Percentiles rank a stretch among this genome's conserved stretches.
phyloP scores from a whole-genome alignment of 2,888 invertebrate genomes.

The Pammene aurita region DNA sequence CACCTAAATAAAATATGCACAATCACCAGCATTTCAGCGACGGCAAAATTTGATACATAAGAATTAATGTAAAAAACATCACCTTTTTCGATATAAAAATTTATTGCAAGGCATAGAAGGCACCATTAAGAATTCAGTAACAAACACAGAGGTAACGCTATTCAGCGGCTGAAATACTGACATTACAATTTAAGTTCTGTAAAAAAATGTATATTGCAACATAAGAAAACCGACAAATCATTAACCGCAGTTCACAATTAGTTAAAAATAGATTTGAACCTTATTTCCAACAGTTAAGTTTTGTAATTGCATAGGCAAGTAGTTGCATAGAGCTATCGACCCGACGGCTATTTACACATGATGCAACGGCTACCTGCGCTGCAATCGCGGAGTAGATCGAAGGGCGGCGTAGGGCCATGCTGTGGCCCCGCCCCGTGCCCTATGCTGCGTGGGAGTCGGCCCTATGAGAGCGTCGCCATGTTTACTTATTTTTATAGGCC shows the following conservation, averaged over 20 bases:
- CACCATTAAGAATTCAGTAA: too few relatives aligned
- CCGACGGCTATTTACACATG: neutral
- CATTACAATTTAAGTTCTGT: too few relatives aligned
- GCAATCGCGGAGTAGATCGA: conserved; percentile 10
- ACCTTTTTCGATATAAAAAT: too few relatives aligned
- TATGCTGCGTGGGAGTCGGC: conserved; percentile 22
- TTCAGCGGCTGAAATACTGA: too few relatives aligned
- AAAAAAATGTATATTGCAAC: too few relatives aligned
- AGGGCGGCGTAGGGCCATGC: conserved; percentile 20
- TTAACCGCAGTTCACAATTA: neutral
- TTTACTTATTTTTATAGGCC: neutral
- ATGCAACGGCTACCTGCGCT: conserved; percentile 1
- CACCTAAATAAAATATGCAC: neutral
- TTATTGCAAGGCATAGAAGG: too few relatives aligned
- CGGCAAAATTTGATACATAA: too few relatives aligned
- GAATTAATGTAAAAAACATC: too few relatives aligned
- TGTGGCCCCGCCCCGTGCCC: conserved; percentile 10
- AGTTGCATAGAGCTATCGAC: neutral
- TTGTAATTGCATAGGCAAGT: neutral
- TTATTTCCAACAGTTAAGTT: neutral
- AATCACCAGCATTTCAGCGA: too few relatives aligned
- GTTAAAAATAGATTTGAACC: neutral
- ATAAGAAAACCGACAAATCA: neutral
- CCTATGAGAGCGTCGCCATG: conserved; percentile 4
- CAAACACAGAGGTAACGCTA: too few relatives aligned